Conservation (phyloP, 2,888 invertebrate genomes). For the Hybos culiciformis region DNA sequence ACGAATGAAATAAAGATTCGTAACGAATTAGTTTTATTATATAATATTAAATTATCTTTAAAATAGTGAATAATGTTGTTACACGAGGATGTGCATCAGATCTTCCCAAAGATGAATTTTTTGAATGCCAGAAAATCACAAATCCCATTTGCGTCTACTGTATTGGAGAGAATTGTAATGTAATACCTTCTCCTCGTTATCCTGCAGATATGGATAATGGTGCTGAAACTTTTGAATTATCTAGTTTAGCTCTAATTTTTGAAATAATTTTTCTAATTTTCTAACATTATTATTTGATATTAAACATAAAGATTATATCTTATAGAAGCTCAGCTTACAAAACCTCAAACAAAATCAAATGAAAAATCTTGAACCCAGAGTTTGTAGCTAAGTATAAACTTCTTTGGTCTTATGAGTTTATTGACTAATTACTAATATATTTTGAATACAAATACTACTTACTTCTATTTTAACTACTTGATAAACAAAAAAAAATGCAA, state of each 20-base stretch:
- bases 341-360: too few species aligned
- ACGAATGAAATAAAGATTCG: neutral
- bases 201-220: neutral
- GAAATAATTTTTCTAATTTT: neutral
- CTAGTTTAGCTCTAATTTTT: neutral
- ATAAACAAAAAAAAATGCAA: too few species aligned
- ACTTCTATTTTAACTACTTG: too few species aligned
- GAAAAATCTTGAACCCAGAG: too few species aligned
- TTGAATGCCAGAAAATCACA: neutral
- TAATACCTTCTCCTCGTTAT: neutral
- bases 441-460: too few species aligned
- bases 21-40: neutral
- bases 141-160: neutral
- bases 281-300: neutral
- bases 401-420: too few species aligned
- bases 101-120: slow-evolving; percentile 1
- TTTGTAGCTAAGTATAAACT: too few species aligned
- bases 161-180: neutral
- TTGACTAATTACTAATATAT: too few species aligned
- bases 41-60: neutral
- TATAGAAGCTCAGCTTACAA: too few species aligned
- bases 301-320: too few species aligned
- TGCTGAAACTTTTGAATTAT: neutral
- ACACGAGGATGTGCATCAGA: slow-evolving; percentile 5
- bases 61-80: neutral